Evolutionary conservation across 1,140 invertebrate species (phyloP).

Genomic region (Drosophila sproati): DNA sequence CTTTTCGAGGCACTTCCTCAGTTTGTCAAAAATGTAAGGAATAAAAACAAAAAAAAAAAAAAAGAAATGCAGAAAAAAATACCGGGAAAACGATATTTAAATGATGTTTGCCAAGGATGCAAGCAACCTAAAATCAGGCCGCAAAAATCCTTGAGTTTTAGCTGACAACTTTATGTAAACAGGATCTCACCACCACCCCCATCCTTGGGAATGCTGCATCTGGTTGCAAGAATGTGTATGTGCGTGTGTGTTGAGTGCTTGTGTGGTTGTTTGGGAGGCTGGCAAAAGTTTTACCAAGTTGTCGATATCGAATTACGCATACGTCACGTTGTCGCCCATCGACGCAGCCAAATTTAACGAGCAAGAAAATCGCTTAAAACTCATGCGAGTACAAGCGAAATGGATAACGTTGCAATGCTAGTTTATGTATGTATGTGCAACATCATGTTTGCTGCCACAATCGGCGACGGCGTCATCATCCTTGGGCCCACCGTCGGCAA

Average conservation of each 20-base stretch:
- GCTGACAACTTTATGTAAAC: constrained; percentile 5
- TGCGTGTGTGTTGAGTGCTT: constrained; percentile 19
- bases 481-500: not conserved
- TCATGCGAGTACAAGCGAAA: not conserved
- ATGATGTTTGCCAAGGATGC: constrained; percentile 31
- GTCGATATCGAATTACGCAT: constrained; percentile 78
- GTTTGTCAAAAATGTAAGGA: not conserved
- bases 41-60: not conserved
- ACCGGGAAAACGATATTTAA: constrained; percentile 16
- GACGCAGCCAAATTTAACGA: constrained; percentile 67
- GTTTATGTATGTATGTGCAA: constrained; percentile 14
- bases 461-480: constrained; percentile 18
- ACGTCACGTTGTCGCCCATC: constrained; percentile 66
- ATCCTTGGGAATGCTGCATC: not conserved
- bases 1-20: no score
- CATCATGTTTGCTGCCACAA: constrained; percentile 35
- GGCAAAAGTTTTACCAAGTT: constrained; percentile 50
- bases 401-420: no score
- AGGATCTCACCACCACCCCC: not conserved
- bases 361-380: constrained; percentile 73
- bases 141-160: constrained; percentile 14
- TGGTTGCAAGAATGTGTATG: not conserved
- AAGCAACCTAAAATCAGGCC: constrained; percentile 26
- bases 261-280: constrained; percentile 21
- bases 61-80: no score